Conservation (phyloP, 2,113 vertebrate genomes). For the Poeciliopsis turrubarensis region DNA sequence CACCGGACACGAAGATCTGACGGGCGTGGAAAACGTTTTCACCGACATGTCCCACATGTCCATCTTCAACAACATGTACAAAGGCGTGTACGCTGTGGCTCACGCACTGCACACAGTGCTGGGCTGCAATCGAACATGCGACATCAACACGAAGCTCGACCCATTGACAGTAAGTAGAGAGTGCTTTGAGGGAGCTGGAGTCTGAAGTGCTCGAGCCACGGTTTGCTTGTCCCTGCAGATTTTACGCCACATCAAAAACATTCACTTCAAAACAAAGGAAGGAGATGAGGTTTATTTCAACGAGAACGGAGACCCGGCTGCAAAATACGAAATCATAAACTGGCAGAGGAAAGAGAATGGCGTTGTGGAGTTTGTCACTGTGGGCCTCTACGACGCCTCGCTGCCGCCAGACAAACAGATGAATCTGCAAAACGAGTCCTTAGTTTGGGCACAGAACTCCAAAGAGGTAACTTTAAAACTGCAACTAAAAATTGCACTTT, state of each 20-base stretch:
- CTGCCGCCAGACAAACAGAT: conserved; percentile 56
- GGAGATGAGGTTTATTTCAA: conserved; percentile 50
- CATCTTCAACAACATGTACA: conserved; percentile 77
- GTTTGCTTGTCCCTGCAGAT: conserved; percentile 48
- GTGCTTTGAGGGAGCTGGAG: not conserved
- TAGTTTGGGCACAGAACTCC: conserved; percentile 67
- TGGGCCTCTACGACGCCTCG: conserved; percentile 68
- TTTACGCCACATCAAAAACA: conserved; percentile 61
- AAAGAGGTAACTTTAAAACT: conserved; percentile 40
- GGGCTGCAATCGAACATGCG: conserved; percentile 63
- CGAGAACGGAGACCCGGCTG: not conserved
- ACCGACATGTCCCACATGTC: conserved; percentile 78
- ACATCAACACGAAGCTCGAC: conserved; percentile 42
- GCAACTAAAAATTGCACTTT: not conserved
- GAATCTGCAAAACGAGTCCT: conserved; percentile 44
- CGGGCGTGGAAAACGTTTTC: conserved; percentile 66
- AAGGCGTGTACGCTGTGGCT: conserved; percentile 77
- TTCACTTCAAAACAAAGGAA: conserved; percentile 73
- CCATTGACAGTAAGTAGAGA: conserved; percentile 54
- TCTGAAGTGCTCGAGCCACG: not conserved
- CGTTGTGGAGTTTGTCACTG: not conserved
- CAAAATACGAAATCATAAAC: conserved; percentile 5
- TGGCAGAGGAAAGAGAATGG: not conserved
- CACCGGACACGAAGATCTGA: conserved; percentile 70
- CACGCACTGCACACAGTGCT: conserved; percentile 69